Conservation (phyloP, 2,888 invertebrate species). For the Caradrina clavipalpis region DNA sequence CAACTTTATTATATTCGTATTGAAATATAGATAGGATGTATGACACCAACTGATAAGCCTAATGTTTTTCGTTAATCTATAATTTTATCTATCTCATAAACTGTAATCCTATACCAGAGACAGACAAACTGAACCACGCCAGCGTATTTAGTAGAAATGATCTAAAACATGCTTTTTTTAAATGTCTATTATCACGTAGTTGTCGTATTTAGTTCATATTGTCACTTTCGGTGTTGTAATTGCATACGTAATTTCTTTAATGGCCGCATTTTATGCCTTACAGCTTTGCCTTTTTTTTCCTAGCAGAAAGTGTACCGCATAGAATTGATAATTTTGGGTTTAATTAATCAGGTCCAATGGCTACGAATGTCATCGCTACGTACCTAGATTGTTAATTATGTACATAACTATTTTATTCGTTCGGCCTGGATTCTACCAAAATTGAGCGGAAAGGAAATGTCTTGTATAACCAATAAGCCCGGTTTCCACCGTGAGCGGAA, state of each 20-base stretch:
- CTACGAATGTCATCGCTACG: too few species aligned
- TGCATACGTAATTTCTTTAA: constrained; percentile 16
- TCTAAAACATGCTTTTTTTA: constrained; percentile 48
- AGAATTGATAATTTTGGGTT: constrained; percentile 4
- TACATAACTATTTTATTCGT: not conserved
- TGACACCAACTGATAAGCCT: not conserved
- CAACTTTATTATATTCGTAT: too few species aligned
- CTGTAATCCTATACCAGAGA: constrained; percentile 10
- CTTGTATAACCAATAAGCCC: too few species aligned
- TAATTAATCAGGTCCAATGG: too few species aligned
- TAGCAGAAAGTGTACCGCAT: not conserved
- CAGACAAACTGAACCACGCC: constrained; percentile 47
- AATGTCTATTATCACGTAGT: constrained; percentile 23
- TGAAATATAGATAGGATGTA: not conserved
- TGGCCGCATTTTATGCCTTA: constrained; percentile 23
- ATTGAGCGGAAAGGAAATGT: too few species aligned
- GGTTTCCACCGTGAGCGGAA: too few species aligned
- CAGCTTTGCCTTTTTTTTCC: constrained; percentile 12
- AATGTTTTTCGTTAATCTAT: constrained; percentile 7
- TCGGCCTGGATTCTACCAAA: too few species aligned
- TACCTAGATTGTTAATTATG: constrained; percentile 12
- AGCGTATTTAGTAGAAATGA: constrained; percentile 25
- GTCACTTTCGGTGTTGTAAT: constrained; percentile 23
- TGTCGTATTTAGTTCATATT: constrained; percentile 45
- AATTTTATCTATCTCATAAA: constrained; percentile 9